phyloP scores from a whole-genome alignment of 2,113 vertebrate genomes.

The Datnioides undecimradiatus region DNA sequence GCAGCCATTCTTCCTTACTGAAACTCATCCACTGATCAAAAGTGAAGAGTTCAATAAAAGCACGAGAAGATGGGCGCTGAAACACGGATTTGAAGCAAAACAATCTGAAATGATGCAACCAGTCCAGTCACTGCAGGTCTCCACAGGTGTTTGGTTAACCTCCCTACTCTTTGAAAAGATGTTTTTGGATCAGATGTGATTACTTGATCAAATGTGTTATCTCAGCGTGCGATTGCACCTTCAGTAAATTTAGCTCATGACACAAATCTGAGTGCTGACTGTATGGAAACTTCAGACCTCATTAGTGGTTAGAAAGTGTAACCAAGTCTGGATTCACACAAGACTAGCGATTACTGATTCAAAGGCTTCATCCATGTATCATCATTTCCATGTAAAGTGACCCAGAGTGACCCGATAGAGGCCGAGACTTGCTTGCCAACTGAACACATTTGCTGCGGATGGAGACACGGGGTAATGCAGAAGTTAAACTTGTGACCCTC shows the following conservation, averaged over 20 bases:
- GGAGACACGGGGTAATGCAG: slow-evolving; percentile 16
- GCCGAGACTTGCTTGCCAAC: neutral
- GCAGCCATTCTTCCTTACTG: neutral
- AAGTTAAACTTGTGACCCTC: slow-evolving; percentile 52
- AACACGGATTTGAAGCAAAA: neutral
- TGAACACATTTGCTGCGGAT: slow-evolving; percentile 21
- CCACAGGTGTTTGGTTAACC: neutral
- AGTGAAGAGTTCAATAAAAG: neutral
- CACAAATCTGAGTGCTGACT: neutral
- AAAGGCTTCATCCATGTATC: neutral
- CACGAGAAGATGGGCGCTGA: neutral
- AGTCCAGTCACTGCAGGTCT: neutral
- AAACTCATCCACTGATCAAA: slow-evolving; percentile 9
- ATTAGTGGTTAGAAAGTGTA: neutral
- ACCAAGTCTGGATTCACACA: slow-evolving; percentile 16
- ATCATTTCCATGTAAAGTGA: slow-evolving; percentile 34
- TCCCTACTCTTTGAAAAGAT: neutral
- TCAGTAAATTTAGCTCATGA: slow-evolving; percentile 1
- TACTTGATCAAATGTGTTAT: neutral
- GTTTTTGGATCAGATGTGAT: neutral
- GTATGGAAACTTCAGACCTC: neutral
- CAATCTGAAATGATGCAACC: neutral
- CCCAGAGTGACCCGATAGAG: slow-evolving; percentile 3
- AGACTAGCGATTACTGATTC: neutral
- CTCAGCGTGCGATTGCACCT: neutral